Evolutionary conservation across 1,140 invertebrate genomes (phyloP), one percentile per base, ranked within the genome.

Genomic region (Drosophila pandora): DNA sequence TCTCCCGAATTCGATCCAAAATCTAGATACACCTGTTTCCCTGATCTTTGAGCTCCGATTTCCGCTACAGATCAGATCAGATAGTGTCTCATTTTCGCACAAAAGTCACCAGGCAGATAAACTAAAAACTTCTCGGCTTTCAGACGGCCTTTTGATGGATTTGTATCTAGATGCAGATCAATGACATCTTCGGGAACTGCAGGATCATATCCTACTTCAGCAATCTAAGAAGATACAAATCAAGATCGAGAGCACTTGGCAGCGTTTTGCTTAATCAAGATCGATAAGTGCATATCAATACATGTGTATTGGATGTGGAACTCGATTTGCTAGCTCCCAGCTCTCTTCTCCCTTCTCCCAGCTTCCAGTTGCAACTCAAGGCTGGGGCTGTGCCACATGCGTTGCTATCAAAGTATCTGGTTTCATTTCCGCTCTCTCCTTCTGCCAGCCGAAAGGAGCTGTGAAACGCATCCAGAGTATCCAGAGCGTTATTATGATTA

Each of bases 391-490:
- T 32, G 53, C 43, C 49, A 70, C 45, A 76, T 76, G 63, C 78
- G 72, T 69, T 58, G 56, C 64, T 85, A 87, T 79, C 79, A 88
- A 89, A 88, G 83, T 88, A 90, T 90, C 87, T 90, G 82, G 87
- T 90, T 90, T 90, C 87, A 90, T 90, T 90, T 90, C 87, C 87
- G 87, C 72, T 90, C 83, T 73, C 67, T 22, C 25, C 23, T 63
- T 59, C 25, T 32, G 47, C 56, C 62, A n/a, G 56, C 50, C 2
- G 8, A 76, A 79, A 83, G 83, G 83, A 87, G 83, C 83, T 87
- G 83, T 75, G 58, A 82, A 88, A 79, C 68, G 52, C 76, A 79
- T 78, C 25, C 17, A 17, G 17, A 17, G 17, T 17, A 17, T 17
- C 43, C 61, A 43, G 63, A 48, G 52, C 56, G 23, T 58, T 78